These are phyloP conservation scores for Ophiodon elongatus DNA, from an alignment of 2,113 vertebrate genomes.

Conservation along the genomic window DNA sequence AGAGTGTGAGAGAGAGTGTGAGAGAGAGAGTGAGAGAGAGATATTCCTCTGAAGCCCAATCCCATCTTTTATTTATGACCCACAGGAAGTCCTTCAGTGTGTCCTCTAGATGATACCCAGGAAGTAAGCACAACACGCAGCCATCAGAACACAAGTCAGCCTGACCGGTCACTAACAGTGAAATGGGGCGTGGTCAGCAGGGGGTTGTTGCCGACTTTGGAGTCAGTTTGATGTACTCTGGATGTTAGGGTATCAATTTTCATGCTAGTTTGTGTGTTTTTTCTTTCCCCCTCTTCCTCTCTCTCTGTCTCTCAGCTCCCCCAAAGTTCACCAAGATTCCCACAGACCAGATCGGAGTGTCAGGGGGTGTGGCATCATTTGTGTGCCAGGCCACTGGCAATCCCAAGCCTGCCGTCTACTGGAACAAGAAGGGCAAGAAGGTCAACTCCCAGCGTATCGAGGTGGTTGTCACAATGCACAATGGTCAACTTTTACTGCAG, in stretches of 20 bases:
- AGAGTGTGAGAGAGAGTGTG: not conserved
- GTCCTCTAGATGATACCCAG: conserved; percentile 84
- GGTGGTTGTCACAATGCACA: conserved; percentile 88
- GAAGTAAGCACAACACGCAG: conserved; percentile 74
- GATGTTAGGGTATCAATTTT: conserved; percentile 39
- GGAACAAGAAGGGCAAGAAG: conserved; percentile 99
- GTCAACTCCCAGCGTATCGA: conserved; percentile 99
- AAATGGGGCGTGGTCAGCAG: conserved; percentile 61
- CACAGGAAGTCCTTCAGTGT: conserved; percentile 82
- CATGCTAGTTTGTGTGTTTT: conserved; percentile 10
- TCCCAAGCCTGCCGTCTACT: conserved; percentile 95
- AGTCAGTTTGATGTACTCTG: conserved; percentile 29
- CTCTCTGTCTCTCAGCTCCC: conserved; percentile 69
- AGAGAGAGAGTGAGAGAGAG: conserved; percentile 47
- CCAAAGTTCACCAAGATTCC: conserved; percentile 95
- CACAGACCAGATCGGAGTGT: conserved; percentile 96
- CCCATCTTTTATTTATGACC: conserved; percentile 84
- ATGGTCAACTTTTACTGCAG: conserved; percentile 20
- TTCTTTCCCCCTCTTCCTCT: not conserved
- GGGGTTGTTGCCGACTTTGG: conserved; percentile 17
- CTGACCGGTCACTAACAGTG: conserved; percentile 57
- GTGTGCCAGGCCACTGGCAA: conserved; percentile 95
- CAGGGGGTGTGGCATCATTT: conserved; percentile 96
- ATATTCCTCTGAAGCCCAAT: conserved; percentile 72
- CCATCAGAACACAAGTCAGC: conserved; percentile 63